Conservation (phyloP, 2,797 vertebrate species). For the Hylomyscus alleni region DNA sequence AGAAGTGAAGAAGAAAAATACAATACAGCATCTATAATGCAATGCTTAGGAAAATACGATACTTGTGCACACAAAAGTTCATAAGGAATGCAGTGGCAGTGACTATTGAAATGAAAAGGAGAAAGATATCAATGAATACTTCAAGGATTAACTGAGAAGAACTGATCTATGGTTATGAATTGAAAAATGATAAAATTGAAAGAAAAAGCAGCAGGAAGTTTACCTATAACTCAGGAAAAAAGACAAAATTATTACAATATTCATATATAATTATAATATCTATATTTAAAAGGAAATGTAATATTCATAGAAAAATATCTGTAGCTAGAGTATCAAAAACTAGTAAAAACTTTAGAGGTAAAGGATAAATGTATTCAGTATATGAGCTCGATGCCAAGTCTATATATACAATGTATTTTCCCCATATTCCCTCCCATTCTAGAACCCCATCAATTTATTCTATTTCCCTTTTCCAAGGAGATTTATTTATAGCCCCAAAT, state of each 20-base stretch:
- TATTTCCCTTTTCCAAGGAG: no score
- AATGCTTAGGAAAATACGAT: not conserved
- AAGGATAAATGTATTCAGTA: not conserved
- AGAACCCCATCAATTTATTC: not conserved
- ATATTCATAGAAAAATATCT: not conserved
- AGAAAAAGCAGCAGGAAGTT: not conserved
- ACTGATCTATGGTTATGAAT: not conserved
- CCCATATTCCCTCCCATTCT: not conserved
- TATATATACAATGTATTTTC: not conserved
- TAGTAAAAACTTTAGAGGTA: not conserved
- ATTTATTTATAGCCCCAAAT: not conserved
- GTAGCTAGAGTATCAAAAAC: not conserved
- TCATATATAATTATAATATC: no score
- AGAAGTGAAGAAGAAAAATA: not conserved
- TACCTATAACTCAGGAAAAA: not conserved
- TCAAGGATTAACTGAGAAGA: not conserved
- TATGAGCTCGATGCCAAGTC: not conserved
- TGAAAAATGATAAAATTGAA: not conserved
- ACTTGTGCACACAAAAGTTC: not conserved
- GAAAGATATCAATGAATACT: not conserved
- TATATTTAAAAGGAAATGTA: not conserved
- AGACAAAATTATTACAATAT: not conserved
- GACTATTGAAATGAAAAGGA: not conserved
- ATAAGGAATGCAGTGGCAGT: not conserved
- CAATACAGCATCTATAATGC: not conserved